phyloP scores from a whole-genome alignment of 2,888 invertebrate genomes.

The Dascillus cervinus region DNA sequence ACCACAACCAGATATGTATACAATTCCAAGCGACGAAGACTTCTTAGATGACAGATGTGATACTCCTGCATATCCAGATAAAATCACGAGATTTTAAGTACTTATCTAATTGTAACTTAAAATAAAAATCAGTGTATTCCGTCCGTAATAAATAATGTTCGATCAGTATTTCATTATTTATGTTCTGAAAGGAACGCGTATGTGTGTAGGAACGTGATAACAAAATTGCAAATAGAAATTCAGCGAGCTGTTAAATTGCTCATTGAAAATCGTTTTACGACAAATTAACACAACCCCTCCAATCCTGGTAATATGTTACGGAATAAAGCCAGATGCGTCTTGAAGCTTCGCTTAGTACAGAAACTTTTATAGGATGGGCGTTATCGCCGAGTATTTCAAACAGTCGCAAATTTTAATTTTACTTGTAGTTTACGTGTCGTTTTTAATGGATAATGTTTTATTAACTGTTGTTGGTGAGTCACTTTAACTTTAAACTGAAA shows the following conservation, averaged over 20 bases:
- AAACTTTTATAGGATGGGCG: conserved; percentile 11
- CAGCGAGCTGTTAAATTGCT: conserved; percentile 29
- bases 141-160: too few relatives aligned
- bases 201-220: conserved; percentile 13
- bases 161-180: too few relatives aligned
- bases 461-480: conserved; percentile 81
- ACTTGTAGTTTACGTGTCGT: conserved; percentile 61
- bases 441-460: conserved; percentile 78
- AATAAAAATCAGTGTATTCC: too few relatives aligned
- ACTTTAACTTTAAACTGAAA: not conserved
- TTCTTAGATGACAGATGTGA: conserved; percentile 29
- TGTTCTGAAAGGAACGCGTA: too few relatives aligned
- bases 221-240: conserved; percentile 13
- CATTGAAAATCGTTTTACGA: conserved; percentile 25
- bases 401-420: conserved; percentile 41
- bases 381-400: conserved; percentile 15
- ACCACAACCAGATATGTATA: conserved; percentile 31
- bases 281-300: conserved; percentile 21
- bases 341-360: conserved; percentile 8
- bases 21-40: conserved; percentile 32
- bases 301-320: conserved; percentile 11
- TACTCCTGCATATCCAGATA: conserved; percentile 29
- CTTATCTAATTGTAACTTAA: too few relatives aligned
- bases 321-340: conserved; percentile 20
- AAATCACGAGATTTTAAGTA: conserved; percentile 41